Base-by-base conservation (phyloP, 2,113 vertebrate genomes). In the Redunca redunca region DNA sequence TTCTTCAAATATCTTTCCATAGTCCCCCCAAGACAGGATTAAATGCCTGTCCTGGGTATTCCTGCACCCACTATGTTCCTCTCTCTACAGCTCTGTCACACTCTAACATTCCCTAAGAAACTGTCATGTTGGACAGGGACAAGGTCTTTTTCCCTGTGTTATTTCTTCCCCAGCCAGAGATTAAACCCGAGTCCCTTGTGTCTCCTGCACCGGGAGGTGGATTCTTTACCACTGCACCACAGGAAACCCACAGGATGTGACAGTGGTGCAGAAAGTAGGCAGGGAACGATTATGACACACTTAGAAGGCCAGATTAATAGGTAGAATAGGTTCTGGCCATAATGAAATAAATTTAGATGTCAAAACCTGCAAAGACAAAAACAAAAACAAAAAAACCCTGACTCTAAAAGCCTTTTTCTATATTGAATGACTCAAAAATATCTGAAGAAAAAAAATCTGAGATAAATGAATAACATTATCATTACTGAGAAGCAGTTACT, bases 381-480 rank as follows among this genome's bases (percentile, higher is more conserved):
- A 28, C 60, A 90, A 64, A 57, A 91, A 90, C 55, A 78, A 90
- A 80, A 40, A 55, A 26, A 60, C 19, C 17, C n/a, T 40, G 67
- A 12, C 50, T 86, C 90, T 67, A 26, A 94, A 96, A 92, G 60
- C 13, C 16, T 67, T 91, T 96, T 96, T 80, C 50, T 91, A 94
- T 84, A 77, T 93, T 92, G 36, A 97, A 90, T 89, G 86, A 60
- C 52, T 28, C 64, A 57, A 88, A 67, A 88, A 26, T 92, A 95
- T 89, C 88, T 97, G 89, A 95, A 97, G 52, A 94, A 91, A 91
- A 94, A 94, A 96, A 85, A 58, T 92, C 71, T 84, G 80, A 96
- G 96, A 52, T 55, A 91, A 95, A 88, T 77, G 57, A 95, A 81
- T 89, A 85, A 80, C 74, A 93, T 67, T 97, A 90, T 87, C 91